Percentiles rank a stretch among this genome's conserved stretches.
Conservation (phyloP, 2,113 vertebrate species). For the Drymodes brunneopygia region DNA sequence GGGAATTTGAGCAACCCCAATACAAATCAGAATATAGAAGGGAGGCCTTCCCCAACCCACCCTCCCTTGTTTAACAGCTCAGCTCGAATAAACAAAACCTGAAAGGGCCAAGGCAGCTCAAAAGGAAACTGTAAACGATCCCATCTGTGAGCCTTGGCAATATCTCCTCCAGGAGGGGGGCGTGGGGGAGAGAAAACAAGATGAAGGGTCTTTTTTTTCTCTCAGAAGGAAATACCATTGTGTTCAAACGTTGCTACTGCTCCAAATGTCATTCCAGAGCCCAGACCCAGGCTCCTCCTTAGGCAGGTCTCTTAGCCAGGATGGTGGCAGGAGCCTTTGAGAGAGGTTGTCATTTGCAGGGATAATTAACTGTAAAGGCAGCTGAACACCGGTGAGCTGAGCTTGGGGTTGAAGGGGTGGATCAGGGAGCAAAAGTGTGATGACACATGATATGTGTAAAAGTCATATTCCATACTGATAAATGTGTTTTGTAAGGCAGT, state of each 20-base stretch:
- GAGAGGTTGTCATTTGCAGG: slow-evolving; percentile 11
- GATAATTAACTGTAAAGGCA: background rate
- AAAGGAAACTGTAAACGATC: slow-evolving; percentile 66
- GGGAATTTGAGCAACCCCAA: slow-evolving; percentile 5
- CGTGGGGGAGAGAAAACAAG: background rate
- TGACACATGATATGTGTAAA: background rate
- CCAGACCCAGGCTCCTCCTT: background rate
- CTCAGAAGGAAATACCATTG: slow-evolving; percentile 55
- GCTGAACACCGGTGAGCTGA: background rate
- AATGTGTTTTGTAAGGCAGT: background rate
- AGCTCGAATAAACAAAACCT: slow-evolving; percentile 64
- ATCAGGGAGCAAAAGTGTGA: background rate
- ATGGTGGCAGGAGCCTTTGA: background rate
- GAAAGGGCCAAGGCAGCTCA: slow-evolving; percentile 61
- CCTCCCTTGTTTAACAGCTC: slow-evolving; percentile 41
- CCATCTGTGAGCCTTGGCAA: slow-evolving; percentile 66
- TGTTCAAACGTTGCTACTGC: slow-evolving; percentile 13
- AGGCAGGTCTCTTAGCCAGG: slow-evolving; percentile 8
- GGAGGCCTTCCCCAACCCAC: background rate
- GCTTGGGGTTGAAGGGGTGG: background rate
- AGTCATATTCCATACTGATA: background rate
- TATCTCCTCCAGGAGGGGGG: slow-evolving; percentile 36
- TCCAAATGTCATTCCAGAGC: slow-evolving; percentile 24
- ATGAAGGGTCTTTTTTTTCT: background rate
- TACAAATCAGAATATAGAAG: slow-evolving; percentile 31